Evolutionary conservation across 2,888 invertebrate genomes (phyloP).

Genomic region (Amaurobius ferox): DNA sequence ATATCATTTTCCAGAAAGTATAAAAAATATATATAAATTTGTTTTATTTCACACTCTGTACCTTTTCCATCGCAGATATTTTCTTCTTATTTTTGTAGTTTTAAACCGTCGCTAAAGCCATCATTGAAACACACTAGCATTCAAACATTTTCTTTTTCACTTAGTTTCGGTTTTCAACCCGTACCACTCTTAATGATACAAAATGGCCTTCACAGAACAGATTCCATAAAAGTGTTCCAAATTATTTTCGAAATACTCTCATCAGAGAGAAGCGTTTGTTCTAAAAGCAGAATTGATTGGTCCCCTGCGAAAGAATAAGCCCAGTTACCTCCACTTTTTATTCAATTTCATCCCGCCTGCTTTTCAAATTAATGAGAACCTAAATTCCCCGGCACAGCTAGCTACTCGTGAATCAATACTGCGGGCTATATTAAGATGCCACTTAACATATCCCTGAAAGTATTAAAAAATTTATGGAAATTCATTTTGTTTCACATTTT

Average conservation of each 20-base stretch:
- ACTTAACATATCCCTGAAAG: neutral
- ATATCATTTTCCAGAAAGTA: too few species aligned
- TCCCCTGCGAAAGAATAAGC: neutral
- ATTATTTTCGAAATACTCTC: neutral
- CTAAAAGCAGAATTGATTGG: neutral
- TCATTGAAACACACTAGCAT: too few species aligned
- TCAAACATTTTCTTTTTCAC: too few species aligned
- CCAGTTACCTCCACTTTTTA: neutral
- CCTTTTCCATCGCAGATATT: too few species aligned
- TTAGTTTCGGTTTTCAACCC: too few species aligned
- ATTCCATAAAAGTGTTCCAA: neutral
- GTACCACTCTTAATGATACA: too few species aligned
- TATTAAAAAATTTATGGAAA: neutral
- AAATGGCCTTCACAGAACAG: too few species aligned
- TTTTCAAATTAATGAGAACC: slow-evolving; percentile 3
- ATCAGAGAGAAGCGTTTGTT: neutral
- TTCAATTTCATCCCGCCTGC: neutral
- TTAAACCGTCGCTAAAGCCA: too few species aligned
- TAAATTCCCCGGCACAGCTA: neutral
- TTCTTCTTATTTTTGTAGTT: too few species aligned
- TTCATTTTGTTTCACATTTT: neutral
- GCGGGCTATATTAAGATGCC: neutral
- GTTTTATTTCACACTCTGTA: too few species aligned
- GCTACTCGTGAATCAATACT: neutral
- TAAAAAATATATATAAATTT: too few species aligned